phyloP scores from a whole-genome alignment of 2,113 vertebrate genomes.

The Silurus asotus region DNA sequence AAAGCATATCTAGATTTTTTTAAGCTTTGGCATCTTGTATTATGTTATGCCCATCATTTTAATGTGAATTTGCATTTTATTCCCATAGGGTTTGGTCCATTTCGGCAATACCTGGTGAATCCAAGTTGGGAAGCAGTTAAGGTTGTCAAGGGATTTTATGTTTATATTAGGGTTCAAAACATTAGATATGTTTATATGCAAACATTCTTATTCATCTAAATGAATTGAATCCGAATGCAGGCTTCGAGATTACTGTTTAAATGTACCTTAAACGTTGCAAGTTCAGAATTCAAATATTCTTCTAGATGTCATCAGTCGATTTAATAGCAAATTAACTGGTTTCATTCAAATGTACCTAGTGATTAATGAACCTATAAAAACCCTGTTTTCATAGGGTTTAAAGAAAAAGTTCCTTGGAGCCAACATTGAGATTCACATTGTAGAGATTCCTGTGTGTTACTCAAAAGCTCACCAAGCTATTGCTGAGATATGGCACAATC shows the following conservation, averaged over 20 bases:
- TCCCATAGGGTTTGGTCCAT: conserved; percentile 81
- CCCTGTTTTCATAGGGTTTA: conserved; percentile 67
- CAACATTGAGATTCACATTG: conserved; percentile 59
- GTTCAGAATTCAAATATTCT: no score
- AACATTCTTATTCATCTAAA: no score
- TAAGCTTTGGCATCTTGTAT: not conserved
- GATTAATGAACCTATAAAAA: no score
- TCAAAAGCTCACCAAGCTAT: conserved; percentile 70
- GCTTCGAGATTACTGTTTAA: no score
- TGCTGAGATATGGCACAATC: conserved; percentile 74
- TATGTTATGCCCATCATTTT: not conserved
- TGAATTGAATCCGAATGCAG: no score
- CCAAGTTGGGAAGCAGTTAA: conserved; percentile 85
- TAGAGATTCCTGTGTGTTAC: conserved; percentile 80
- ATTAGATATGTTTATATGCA: no score
- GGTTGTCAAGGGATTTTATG: conserved; percentile 63
- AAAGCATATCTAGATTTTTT: not conserved
- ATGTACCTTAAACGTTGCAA: no score
- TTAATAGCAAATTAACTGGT: no score
- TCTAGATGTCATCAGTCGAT: no score
- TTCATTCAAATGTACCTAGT: no score
- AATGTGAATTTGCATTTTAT: not conserved
- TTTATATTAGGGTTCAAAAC: not conserved
- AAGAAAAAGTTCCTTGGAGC: conserved; percentile 72
- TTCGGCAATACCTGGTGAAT: conserved; percentile 78